Conservation (phyloP, 2,888 invertebrate genomes). For the Cephus spinipes region DNA sequence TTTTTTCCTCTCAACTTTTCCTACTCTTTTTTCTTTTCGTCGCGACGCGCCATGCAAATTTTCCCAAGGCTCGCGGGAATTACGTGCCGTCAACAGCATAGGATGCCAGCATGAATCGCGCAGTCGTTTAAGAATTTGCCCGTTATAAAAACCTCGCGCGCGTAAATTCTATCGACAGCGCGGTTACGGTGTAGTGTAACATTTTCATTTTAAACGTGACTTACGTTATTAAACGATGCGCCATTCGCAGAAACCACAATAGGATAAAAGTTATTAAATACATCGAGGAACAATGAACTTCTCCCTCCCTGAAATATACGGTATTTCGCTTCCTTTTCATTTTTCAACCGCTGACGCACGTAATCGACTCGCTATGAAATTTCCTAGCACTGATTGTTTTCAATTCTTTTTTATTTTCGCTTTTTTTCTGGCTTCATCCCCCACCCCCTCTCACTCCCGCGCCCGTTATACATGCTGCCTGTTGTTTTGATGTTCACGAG, state of each 20-base stretch:
- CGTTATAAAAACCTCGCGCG: neutral
- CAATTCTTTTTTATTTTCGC: neutral
- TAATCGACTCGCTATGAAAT: neutral
- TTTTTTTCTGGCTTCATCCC: neutral
- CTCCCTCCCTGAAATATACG: neutral
- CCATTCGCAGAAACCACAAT: neutral
- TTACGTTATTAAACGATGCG: neutral
- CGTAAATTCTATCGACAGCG: neutral
- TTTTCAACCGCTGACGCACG: neutral
- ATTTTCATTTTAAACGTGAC: neutral
- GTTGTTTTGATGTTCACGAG: neutral
- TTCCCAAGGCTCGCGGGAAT: neutral
- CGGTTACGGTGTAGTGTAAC: neutral
- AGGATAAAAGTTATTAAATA: neutral
- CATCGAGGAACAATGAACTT: neutral
- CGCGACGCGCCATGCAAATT: neutral
- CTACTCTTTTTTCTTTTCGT: neutral
- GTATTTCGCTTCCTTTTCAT: neutral
- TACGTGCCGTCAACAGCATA: neutral
- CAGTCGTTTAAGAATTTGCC: neutral
- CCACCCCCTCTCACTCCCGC: too few species aligned
- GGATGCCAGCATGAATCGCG: neutral
- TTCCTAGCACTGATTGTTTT: neutral
- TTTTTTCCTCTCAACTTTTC: neutral
- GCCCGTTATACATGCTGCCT: too few species aligned